Base-by-base conservation (phyloP, 2,113 vertebrate species). In the Oenanthe oenanthe region DNA sequence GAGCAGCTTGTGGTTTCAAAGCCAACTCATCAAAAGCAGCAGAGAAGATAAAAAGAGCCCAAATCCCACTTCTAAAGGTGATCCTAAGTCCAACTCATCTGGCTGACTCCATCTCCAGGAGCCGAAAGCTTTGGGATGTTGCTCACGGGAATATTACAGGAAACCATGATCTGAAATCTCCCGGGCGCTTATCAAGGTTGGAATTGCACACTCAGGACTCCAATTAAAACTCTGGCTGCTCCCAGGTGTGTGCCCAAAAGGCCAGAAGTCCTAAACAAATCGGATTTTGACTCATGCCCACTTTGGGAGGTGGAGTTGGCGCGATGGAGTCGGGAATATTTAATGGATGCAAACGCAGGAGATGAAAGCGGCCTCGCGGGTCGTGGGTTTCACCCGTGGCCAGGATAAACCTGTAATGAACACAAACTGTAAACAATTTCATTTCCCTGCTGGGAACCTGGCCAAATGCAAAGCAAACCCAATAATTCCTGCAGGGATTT, bases 211-310 rank as follows among this genome's bases (percentile, higher is more conserved):
- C 31, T 78, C 68, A 28, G 65, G 45, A 45, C 73, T 67, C 42
- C 58, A 28, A 51, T 79, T 51, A 85, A 89, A 94, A n/a, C 43
- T 28, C 54, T n/a, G 15, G 51, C 29, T 65, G 40, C 15, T 79
- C 72, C 83, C 45, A 10, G 11, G 10, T 26, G 24, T 1, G n/a
- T 29, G 78, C 45, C 36, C 71, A 45, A 68, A 85, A 40, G 6
- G 34, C 54, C 77, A 13, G 43, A 47, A 79, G 47, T 56, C 92
- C 66, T 29, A 93, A 85, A 17, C 89, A 93, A 95, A 93, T 40
- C 1, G 25, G 60, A 13, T 71, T 94, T 75, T 82, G 92, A 93
- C 74, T 93, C 93, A 89, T 19, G 31, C 31, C 20, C 42, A 1
- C 25, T 36, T 68, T 9, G 81, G 53, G n/a, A 87, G 87, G 87